These are phyloP conservation scores for Amphipyra berbera DNA, from an alignment of 2,888 invertebrate genomes.

Conservation along the genomic window DNA sequence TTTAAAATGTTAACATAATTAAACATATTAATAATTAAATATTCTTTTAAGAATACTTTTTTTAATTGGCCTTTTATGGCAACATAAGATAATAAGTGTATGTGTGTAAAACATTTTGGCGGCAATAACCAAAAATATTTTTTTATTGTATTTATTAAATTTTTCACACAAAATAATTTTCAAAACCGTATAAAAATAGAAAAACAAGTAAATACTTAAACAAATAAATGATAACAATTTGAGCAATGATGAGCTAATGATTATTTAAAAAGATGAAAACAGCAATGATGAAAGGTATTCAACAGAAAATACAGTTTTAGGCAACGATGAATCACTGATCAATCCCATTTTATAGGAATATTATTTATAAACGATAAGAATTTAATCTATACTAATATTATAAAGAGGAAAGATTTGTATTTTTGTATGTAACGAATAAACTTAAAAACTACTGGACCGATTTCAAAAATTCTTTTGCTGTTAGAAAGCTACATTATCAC, in stretches of 20 bases:
- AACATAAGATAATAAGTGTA: slow-evolving; percentile 3
- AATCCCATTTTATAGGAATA: too few relatives aligned
- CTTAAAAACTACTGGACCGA: too few relatives aligned
- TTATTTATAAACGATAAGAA: too few relatives aligned
- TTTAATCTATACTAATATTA: too few relatives aligned
- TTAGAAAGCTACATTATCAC: too few relatives aligned
- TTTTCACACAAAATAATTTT: slow-evolving; percentile 50
- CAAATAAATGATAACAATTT: slow-evolving; percentile 37
- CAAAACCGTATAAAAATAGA: slow-evolving; percentile 55
- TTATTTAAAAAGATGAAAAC: not conserved
- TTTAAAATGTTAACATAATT: slow-evolving; percentile 11
- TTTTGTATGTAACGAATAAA: too few relatives aligned
- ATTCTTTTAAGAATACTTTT: not conserved
- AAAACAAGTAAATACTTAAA: slow-evolving; percentile 34
- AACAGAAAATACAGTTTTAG: not conserved
- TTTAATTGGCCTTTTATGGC: not conserved
- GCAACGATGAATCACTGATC: too few relatives aligned
- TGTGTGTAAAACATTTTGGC: slow-evolving; percentile 1
- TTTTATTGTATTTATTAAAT: slow-evolving; percentile 31
- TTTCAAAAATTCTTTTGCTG: too few relatives aligned
- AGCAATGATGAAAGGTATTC: slow-evolving; percentile 5
- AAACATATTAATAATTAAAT: slow-evolving; percentile 1
- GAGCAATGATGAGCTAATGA: slow-evolving; percentile 32
- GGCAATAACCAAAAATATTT: slow-evolving; percentile 21
- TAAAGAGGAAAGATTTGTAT: too few relatives aligned